Conservation (phyloP, 2,888 invertebrate species). For the Cantharis nigra region DNA sequence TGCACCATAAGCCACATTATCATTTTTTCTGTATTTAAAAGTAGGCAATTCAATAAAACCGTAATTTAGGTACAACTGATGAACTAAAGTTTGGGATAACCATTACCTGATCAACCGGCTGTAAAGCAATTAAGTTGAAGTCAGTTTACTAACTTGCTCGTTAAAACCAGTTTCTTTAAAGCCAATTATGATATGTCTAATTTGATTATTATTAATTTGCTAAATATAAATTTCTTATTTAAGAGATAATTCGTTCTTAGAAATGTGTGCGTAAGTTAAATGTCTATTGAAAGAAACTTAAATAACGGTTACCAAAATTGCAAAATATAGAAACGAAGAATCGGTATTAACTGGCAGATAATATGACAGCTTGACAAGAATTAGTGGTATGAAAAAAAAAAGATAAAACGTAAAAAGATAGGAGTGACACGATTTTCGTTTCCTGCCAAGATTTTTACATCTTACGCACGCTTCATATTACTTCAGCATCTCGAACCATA, state of each 20-base stretch:
- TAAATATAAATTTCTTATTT: background rate
- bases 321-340: background rate
- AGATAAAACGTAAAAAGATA: conserved; percentile 28
- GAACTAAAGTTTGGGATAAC: background rate
- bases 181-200: background rate
- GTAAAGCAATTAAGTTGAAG: background rate
- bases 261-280: background rate
- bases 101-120: background rate
- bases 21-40: background rate
- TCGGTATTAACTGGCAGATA: conserved; percentile 32
- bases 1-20: background rate
- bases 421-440: conserved; percentile 38
- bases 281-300: background rate
- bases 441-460: conserved; percentile 16
- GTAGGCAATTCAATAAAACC: background rate
- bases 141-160: background rate
- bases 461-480: conserved; percentile 11
- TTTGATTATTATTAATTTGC: background rate
- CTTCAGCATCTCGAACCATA: background rate
- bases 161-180: background rate
- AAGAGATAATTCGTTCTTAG: background rate
- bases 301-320: background rate
- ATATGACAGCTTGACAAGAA: conserved; percentile 37
- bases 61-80: background rate
- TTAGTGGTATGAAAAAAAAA: conserved; percentile 31